Base-by-base conservation (phyloP, 2,797 vertebrate genomes). In the Hippocampus kuda region DNA sequence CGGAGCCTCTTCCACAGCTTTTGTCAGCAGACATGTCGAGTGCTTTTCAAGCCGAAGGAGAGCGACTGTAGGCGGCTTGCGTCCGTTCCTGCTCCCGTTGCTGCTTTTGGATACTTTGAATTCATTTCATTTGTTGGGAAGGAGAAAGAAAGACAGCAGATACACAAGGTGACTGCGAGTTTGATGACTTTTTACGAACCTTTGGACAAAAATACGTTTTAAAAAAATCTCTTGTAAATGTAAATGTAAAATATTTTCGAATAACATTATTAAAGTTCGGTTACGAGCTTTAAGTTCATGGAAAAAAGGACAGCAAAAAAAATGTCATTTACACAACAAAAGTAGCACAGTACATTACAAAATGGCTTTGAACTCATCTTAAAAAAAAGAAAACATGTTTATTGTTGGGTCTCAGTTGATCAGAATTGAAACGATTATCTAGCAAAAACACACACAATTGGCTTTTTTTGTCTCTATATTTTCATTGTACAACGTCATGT, bases 91-190 rank as follows among this genome's bases (percentile, higher is more conserved):
- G 44, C n/a, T 30, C 15, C 24, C 41, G 41, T n/a, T 41, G 60
- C 60, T 22, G 60, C 61, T 42, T 38, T 38, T 41, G 63, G 63
- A 65, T 65, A 48, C 44, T 65, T 48, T 65, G 44, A 48, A 38
- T 65, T 48, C 26, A 27, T 65, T 65, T 65, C n/a, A 12, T 27
- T 65, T 49, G 24, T 44, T 48, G 44, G 63, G 16, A 34, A 61
- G 27, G 27, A 61, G 27, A 61, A 34, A 65, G 42, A 48, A 18
- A 48, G 24, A 27, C 24, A 48, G 63, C 44, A 48, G 13, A 65
- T 41, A 24, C 15, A 18, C 41, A 65, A 65, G 63, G 63, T 65
- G 26, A 65, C 59, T 30, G 20, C 59, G 20, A 61, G 30, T 61
- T 61, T 2, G 6, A 61, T 8, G 27, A 49, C 26, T 65, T 65